phyloP scores from a whole-genome alignment of 2,113 vertebrate species.

The Suncus etruscus region DNA sequence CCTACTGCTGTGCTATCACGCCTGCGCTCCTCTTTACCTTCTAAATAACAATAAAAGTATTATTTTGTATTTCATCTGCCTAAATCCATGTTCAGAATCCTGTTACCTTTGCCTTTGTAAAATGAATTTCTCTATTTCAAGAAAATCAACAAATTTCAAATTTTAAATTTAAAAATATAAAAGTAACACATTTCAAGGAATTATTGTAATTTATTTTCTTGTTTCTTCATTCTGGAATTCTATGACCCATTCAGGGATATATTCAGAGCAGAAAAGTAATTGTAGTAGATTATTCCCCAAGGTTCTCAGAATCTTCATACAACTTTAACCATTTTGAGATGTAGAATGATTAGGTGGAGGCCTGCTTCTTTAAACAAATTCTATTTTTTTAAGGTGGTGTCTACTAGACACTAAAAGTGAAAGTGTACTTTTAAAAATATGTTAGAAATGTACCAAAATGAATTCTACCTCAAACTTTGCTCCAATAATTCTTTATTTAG shows the following conservation, averaged over 20 bases:
- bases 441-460: slow-evolving; percentile 3
- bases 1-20: too few relatives aligned
- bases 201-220: not conserved
- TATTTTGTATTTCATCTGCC: not conserved
- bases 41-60: not conserved
- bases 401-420: not conserved
- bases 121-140: not conserved
- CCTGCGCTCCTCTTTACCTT: too few relatives aligned
- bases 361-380: not conserved
- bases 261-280: slow-evolving; percentile 51
- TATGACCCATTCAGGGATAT: not conserved
- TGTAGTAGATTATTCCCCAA: slow-evolving; percentile 30
- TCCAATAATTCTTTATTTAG: not conserved
- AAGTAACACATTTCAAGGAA: slow-evolving; percentile 36
- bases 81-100: not conserved
- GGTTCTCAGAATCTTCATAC: slow-evolving; percentile 28
- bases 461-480: slow-evolving; percentile 42
- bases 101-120: not conserved
- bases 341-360: not conserved
- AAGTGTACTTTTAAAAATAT: slow-evolving; percentile 28
- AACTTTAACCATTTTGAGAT: not conserved
- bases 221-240: slow-evolving; percentile 33
- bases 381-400: not conserved
- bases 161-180: not conserved
- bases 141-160: slow-evolving; percentile 23